Evolutionary conservation across 2,797 vertebrate species (phyloP).

Genomic region (Parauchenoglanis punctatus): DNA sequence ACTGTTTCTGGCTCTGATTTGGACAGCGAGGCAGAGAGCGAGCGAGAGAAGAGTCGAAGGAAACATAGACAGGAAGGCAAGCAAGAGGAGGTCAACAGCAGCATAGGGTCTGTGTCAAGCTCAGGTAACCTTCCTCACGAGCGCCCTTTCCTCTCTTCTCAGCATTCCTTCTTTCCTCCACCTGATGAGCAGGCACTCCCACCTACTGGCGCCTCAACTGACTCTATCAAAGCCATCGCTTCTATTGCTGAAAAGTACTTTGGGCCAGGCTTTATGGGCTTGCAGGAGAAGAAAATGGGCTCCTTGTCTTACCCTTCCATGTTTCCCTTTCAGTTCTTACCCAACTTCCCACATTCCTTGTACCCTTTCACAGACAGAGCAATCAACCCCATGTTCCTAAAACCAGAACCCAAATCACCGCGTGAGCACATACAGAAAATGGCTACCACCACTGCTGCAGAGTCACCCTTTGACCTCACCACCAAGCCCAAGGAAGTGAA

Average conservation of each 20-base stretch:
- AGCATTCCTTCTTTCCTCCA: slow-evolving; percentile 94
- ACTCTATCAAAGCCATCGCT: slow-evolving; percentile 98
- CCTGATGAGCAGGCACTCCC: slow-evolving; percentile 93
- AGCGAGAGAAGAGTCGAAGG: slow-evolving; percentile 70
- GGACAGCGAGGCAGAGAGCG: slow-evolving; percentile 90
- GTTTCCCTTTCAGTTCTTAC: slow-evolving; percentile 96
- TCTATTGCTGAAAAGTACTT: slow-evolving; percentile 99
- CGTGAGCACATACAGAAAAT: slow-evolving; percentile 72
- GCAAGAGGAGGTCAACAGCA: slow-evolving; percentile 77
- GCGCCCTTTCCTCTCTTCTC: slow-evolving; percentile 85
- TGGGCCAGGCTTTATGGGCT: slow-evolving; percentile 92
- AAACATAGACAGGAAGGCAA: slow-evolving; percentile 74
- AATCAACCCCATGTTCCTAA: slow-evolving; percentile 92
- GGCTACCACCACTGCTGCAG: slow-evolving; percentile 75
- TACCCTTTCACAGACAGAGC: slow-evolving; percentile 87
- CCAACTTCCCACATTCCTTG: slow-evolving; percentile 92
- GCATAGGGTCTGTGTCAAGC: slow-evolving; percentile 75
- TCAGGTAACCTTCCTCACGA: slow-evolving; percentile 77
- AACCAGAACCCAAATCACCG: slow-evolving; percentile 93
- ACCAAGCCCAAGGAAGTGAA: slow-evolving; percentile 92
- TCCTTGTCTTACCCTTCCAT: slow-evolving; percentile 93
- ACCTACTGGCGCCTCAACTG: slow-evolving; percentile 82
- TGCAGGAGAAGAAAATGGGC: slow-evolving; percentile 96
- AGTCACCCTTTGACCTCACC: slow-evolving; percentile 97
- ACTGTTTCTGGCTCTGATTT: slow-evolving; percentile 94